phyloP scores from a whole-genome alignment of 2,797 vertebrate species.

The Alosa sapidissima region DNA sequence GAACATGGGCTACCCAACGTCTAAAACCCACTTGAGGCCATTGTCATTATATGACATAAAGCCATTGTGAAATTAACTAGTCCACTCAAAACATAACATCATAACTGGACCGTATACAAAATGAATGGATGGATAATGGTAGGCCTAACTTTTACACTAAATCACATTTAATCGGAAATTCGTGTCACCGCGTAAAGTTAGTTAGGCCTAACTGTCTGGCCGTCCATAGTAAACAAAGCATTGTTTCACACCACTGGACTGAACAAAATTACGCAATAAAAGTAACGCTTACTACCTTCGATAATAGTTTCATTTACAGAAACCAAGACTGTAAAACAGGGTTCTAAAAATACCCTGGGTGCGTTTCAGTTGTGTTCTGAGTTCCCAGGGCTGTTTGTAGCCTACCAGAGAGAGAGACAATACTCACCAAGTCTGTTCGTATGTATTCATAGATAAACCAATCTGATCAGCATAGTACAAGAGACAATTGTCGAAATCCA shows the following conservation, averaged over 20 bases:
- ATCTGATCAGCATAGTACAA: not conserved
- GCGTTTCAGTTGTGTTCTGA: not conserved
- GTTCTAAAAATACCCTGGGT: not conserved
- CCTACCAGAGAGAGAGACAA: no score
- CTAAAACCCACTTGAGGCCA: not conserved
- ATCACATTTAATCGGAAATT: not conserved
- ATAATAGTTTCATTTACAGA: no score
- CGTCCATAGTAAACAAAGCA: conserved; percentile 8
- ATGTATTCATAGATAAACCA: not conserved
- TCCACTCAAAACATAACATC: not conserved
- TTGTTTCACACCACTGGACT: not conserved
- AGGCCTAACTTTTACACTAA: not conserved
- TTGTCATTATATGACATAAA: not conserved
- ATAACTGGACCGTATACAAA: not conserved
- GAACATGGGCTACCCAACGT: not conserved
- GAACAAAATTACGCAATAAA: not conserved
- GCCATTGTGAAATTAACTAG: not conserved
- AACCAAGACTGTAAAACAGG: not conserved
- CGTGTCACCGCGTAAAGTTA: not conserved
- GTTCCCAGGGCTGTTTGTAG: not conserved
- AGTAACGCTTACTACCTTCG: not conserved
- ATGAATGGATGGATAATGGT: not conserved
- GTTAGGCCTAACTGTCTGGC: not conserved
- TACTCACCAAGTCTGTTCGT: not conserved
- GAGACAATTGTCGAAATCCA: not conserved